A percentile compares a stretch with the other conserved stretches of the same genome.
These are phyloP conservation scores for Platycheirus albimanus DNA, from an alignment of 2,888 invertebrate genomes.

Conservation along the genomic window DNA sequence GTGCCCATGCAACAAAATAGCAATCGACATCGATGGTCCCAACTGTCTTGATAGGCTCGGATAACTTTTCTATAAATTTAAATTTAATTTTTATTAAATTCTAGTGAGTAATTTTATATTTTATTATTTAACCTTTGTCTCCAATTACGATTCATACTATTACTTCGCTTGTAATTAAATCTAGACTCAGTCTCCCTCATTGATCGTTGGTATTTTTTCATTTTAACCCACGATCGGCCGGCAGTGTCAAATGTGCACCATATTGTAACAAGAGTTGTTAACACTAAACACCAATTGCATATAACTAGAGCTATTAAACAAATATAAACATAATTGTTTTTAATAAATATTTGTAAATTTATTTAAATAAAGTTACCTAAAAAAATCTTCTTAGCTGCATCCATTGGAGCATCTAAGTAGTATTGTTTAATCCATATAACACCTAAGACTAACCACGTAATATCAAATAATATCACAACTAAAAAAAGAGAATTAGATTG, in stretches of 20 bases:
- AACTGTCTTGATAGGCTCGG: constrained; percentile 93
- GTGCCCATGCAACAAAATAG: constrained; percentile 92
- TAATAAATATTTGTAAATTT: background rate
- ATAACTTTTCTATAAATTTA: constrained; percentile 88
- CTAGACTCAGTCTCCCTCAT: constrained; percentile 90
- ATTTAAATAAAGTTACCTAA: constrained; percentile 89
- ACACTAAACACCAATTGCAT: constrained; percentile 89
- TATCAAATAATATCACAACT: constrained; percentile 90
- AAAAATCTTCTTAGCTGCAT: constrained; percentile 88
- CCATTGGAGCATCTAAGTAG: constrained; percentile 87
- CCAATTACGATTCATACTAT: constrained; percentile 91
- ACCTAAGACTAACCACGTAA: constrained; percentile 89
- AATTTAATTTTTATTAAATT: background rate
- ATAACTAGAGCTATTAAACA: constrained; percentile 87
- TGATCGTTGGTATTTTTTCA: constrained; percentile 93
- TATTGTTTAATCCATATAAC: constrained; percentile 88
- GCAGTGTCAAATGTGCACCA: constrained; percentile 95
- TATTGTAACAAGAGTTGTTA: constrained; percentile 89
- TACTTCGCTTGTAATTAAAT: constrained; percentile 89
- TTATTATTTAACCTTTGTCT: constrained; percentile 90
- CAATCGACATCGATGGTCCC: constrained; percentile 92
- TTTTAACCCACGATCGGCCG: constrained; percentile 95
- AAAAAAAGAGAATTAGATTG: constrained; percentile 79
- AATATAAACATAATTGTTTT: background rate
- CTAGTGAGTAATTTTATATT: background rate